These are phyloP conservation scores for Oenanthe melanoleuca DNA, from an alignment of 2,113 vertebrate species.

Conservation along the genomic window DNA sequence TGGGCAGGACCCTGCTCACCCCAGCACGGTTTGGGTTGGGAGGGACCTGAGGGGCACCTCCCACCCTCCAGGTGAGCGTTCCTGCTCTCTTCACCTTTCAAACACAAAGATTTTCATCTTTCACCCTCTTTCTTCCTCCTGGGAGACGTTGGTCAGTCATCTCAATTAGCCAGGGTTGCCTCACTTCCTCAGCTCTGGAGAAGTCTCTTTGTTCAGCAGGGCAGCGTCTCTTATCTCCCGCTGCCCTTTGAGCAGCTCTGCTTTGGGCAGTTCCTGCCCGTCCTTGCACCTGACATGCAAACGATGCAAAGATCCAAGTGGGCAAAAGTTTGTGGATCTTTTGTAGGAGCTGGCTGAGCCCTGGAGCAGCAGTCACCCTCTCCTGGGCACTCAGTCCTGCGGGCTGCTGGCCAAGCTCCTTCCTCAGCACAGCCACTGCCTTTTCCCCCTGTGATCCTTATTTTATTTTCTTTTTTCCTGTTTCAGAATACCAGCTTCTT, in stretches of 20 bases:
- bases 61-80: neutral
- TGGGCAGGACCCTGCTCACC: neutral
- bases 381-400: neutral
- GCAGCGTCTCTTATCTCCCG: neutral
- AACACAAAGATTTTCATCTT: conserved; percentile 11
- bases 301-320: neutral
- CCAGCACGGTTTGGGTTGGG: neutral
- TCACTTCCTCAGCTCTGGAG: conserved; percentile 41
- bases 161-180: neutral
- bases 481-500: neutral
- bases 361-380: neutral
- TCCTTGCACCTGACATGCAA: neutral
- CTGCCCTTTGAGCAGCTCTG: neutral
- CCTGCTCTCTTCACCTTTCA: neutral
- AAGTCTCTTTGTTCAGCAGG: neutral
- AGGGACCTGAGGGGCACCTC: neutral
- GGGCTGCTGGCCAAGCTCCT: accelerated
- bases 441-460: neutral
- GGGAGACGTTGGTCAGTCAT: neutral
- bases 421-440: neutral
- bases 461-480: too few species aligned
- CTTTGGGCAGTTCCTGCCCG: neutral
- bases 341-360: accelerated
- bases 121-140: neutral
- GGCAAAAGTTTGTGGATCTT: neutral